Evolutionary conservation across 2,888 invertebrate species (phyloP), one percentile per base, ranked within the genome.

Genomic region (Ormyrus pomaceus): DNA sequence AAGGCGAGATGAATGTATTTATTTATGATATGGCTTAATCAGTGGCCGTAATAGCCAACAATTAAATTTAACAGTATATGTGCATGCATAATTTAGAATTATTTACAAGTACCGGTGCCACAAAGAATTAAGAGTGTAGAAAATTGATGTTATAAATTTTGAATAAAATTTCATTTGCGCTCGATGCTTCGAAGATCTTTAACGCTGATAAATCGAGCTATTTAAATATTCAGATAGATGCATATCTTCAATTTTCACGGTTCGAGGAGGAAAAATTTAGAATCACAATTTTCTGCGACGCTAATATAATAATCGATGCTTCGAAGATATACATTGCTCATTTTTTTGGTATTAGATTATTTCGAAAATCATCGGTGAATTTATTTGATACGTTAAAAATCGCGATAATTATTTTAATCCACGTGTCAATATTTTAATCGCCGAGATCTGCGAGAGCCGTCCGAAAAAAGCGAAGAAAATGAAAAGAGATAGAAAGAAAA

Each of bases 31-130:
- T 46, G 34, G 19, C 56, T 62, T 50, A 74, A 79, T 69, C 69
- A 58, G 69, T 34, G 13, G 64, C 48, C 56, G 56, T 59, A 59
- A 71, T 62, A 13, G 34, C 48, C n/a, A 58, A 13, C 58, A 56
- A 76, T 76, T 61, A 69, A 61, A 76, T 76, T 76, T 76, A 76
- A 76, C 55, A 76, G 13, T 46, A 65, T 46, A 45, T 68, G 48
- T 3, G 11, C 55, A 10, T 48, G 64, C 48, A n/a, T 64, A 64
- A 64, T n/a, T 55, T 34, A 34, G 34, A 34, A 34, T 34, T 34
- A 34, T 34, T 34, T 34, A 34, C 34, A 34, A 34, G 34, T 34
- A 34, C 34, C 34, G 34, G 34, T 4, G 53, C 34, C 11, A n/a
- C 19, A 11, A 53, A 53, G 13, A 68, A 68, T 51, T 53, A 11